These are phyloP conservation scores for Rhea pennata DNA, from an alignment of 2,113 vertebrate genomes.

Conservation along the genomic window DNA sequence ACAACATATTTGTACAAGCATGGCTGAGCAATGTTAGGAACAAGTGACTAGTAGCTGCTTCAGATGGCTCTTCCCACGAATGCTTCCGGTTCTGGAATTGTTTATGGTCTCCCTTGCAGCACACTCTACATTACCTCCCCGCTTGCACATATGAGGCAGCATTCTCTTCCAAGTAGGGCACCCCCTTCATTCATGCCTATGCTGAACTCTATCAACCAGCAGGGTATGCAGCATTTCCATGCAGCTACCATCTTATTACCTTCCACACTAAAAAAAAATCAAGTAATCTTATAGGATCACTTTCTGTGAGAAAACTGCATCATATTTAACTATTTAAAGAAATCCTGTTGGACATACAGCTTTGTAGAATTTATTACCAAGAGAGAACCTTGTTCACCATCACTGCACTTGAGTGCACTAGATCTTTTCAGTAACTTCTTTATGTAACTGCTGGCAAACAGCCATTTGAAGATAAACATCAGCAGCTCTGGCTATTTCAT, in stretches of 20 bases:
- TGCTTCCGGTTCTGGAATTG: neutral
- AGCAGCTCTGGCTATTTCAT: neutral
- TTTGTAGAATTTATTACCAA: neutral
- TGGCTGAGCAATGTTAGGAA: neutral
- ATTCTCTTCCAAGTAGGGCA: neutral
- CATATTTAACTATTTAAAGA: neutral
- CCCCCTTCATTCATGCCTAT: fast-evolving
- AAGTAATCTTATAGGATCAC: neutral
- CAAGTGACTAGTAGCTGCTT: neutral
- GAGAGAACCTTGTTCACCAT: neutral
- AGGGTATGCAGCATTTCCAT: neutral
- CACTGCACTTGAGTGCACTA: neutral
- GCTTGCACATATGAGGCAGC: neutral
- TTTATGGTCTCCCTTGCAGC: neutral
- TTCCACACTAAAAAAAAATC: neutral
- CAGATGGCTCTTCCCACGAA: neutral
- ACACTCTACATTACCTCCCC: neutral
- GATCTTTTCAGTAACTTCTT: neutral
- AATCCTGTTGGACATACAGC: neutral
- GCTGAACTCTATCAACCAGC: neutral
- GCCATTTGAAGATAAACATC: neutral
- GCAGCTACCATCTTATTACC: neutral
- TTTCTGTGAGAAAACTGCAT: neutral
- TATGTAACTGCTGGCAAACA: neutral
- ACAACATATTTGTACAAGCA: neutral